phyloP scores from a whole-genome alignment of 2,888 invertebrate genomes.

The Ormyrus labotus region DNA sequence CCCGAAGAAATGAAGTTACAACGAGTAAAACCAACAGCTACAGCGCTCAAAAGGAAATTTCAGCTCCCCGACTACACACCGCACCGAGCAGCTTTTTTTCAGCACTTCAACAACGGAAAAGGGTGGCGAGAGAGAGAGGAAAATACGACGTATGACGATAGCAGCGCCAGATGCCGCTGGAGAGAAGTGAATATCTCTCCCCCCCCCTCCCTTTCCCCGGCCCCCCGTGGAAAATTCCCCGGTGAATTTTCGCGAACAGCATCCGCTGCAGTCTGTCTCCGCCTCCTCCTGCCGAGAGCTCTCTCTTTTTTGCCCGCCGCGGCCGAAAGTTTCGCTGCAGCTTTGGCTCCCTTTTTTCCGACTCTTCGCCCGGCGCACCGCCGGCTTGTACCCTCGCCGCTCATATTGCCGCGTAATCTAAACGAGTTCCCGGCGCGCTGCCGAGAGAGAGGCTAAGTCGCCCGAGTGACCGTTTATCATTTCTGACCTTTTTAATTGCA shows the following conservation, averaged over 20 bases:
- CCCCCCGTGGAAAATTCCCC: constrained; percentile 33
- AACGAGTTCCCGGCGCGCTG: background rate
- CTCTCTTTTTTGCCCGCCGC: background rate
- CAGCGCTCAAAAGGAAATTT: no score
- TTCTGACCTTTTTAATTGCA: no score
- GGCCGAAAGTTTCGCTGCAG: constrained; percentile 21
- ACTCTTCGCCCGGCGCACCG: background rate
- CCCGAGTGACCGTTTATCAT: no score
- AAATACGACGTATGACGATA: constrained; percentile 52
- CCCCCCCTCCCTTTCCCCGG: background rate
- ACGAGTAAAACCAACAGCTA: no score
- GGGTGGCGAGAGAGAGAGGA: background rate
- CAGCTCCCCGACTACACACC: background rate
- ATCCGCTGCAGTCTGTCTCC: constrained; percentile 5
- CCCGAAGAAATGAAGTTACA: no score
- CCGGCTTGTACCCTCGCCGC: background rate
- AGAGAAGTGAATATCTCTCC: constrained; percentile 36
- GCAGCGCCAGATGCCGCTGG: constrained; percentile 46
- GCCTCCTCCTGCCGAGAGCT: background rate
- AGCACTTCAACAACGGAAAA: no score
- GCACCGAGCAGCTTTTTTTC: no score
- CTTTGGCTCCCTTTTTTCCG: constrained; percentile 2
- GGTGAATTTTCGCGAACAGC: constrained; percentile 41
- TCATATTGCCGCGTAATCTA: background rate
- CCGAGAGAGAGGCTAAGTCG: no score